These are phyloP conservation scores for Eutrigla gurnardus DNA, from an alignment of 2,797 vertebrate species.

Conservation along the genomic window DNA sequence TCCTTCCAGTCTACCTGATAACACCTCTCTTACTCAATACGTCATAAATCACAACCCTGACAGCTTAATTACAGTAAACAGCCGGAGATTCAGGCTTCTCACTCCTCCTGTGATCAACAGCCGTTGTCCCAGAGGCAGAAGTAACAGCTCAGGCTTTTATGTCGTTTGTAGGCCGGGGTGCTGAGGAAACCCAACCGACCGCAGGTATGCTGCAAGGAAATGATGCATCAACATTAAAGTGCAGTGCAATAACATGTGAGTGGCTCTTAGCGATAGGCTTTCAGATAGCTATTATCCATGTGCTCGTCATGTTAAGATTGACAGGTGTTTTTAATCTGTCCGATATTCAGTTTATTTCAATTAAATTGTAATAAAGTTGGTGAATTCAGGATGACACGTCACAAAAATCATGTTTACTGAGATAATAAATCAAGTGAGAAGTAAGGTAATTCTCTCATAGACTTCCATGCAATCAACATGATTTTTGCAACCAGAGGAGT, in stretches of 20 bases:
- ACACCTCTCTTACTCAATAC: conserved; percentile 82
- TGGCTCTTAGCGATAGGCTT: conserved; percentile 15
- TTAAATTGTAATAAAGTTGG: neutral
- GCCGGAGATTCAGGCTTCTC: conserved; percentile 69
- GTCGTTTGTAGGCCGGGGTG: conserved; percentile 60
- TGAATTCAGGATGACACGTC: neutral
- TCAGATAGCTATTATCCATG: conserved; percentile 21
- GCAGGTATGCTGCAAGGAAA: conserved; percentile 78
- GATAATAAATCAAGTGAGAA: no score
- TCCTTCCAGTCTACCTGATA: conserved; percentile 65
- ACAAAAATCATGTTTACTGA: no score
- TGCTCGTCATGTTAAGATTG: neutral
- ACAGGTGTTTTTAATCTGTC: neutral
- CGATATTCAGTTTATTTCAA: neutral
- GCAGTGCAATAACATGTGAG: conserved; percentile 14
- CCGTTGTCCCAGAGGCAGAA: conserved; percentile 77
- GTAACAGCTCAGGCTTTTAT: conserved; percentile 68
- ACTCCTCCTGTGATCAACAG: conserved; percentile 75
- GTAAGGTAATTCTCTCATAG: no score
- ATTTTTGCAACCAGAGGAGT: no score
- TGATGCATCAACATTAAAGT: conserved; percentile 57
- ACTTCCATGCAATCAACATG: no score
- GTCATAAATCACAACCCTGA: conserved; percentile 84
- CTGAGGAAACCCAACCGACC: conserved; percentile 75
- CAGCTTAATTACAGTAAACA: conserved; percentile 88